Conservation (phyloP, 2,888 invertebrate species). For the Iphiclides podalirius region DNA sequence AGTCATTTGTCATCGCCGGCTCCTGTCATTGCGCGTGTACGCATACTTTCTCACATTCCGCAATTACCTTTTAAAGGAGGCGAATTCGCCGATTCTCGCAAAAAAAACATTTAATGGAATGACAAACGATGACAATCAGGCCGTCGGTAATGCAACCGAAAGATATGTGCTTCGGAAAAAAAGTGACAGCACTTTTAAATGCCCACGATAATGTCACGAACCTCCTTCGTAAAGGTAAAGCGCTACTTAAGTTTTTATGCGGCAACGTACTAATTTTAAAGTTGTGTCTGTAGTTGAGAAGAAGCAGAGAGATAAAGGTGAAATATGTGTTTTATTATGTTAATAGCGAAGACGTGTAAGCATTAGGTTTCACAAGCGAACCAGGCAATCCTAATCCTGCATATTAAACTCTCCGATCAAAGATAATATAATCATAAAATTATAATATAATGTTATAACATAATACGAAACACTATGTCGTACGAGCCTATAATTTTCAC, state of each 20-base stretch:
- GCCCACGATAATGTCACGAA: constrained; percentile 15
- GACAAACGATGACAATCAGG: constrained; percentile 50
- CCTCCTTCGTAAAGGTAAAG: constrained; percentile 9
- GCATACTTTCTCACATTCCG: constrained; percentile 66
- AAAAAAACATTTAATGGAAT: constrained; percentile 49
- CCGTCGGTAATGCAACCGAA: constrained; percentile 27
- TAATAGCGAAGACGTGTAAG: constrained; percentile 36
- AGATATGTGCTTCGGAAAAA: constrained; percentile 21
- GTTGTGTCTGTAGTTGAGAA: too few species aligned
- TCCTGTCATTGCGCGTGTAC: constrained; percentile 61
- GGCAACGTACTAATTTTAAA: too few species aligned
- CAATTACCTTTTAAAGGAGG: constrained; percentile 69
- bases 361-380: constrained; percentile 56
- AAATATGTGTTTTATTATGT: constrained; percentile 28
- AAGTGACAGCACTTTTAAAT: constrained; percentile 17
- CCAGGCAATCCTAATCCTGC: constrained; percentile 47
- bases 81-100: constrained; percentile 58
- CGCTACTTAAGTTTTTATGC: constrained; percentile 21
- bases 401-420: constrained; percentile 32
- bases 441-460: neutral
- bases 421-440: constrained; percentile 36
- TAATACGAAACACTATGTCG: neutral
- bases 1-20: constrained; percentile 73
- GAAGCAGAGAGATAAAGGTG: constrained; percentile 27
- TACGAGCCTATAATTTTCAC: constrained; percentile 30